Evolutionary conservation across 92 coral and sea anemone genomes (phyloP), one percentile per base, ranked within the genome.

Genomic region (Scolanthus callimorphus): DNA sequence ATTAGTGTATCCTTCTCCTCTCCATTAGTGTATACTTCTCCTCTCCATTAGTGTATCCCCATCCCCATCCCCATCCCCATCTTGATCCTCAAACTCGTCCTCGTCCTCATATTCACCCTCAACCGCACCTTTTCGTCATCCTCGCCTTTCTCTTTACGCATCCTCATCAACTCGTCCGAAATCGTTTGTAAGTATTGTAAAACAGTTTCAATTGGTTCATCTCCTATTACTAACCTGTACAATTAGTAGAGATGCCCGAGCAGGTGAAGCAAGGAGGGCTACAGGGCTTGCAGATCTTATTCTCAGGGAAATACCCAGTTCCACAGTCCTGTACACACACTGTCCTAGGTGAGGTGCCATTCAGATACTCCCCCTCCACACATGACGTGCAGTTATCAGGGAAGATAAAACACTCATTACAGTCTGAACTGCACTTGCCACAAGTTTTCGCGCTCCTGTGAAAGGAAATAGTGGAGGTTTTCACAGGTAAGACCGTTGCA

Each of bases 311-410:
- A 11, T 66, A 60, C 1, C 95, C 86, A 15, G 62, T 55, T 15
- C 39, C 73, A 65, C 95, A 87, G 46, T 59, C 31, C 11, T 59
- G 59, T 20, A 87, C 90, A 26, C 95, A 87, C 9, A 68, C 50
- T 2, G 61, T 77, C 4, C 55, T 58, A n/a, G 20, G 29, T 4
- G 78, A 60, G 3, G 89, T 54, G 44, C 13, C 59, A 50, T 82
- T 82, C 10, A 82, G 55, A 62, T 34, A 87, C 60, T 51, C 80
- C 29, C 69, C 69, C 47, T 38, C 29, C 25, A 51, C 77, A 28
- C 95, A 87, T 11, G 27, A 4, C 21, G 69, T 29, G 44, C 95
- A 87, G 59, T 78, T 78, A 20, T 77, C 86, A 2, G 90, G 82
- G n/a, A 48, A 57, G 2, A 39, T 50, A 0, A 1, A 9, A 31